Evolutionary conservation across 1,140 invertebrate genomes (phyloP).

Genomic region (Palaemon carinicauda): DNA sequence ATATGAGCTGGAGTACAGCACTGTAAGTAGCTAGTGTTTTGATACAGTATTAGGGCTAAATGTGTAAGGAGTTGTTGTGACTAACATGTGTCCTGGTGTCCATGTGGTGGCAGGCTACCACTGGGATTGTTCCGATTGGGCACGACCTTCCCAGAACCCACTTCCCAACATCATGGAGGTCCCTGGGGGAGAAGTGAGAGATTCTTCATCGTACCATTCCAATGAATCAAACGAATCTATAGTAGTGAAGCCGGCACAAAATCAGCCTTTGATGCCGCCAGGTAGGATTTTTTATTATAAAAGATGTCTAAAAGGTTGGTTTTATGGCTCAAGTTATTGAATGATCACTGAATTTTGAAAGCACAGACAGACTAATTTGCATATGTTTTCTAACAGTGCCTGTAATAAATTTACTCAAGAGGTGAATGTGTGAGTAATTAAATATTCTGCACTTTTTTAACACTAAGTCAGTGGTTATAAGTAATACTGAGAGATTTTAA

Average conservation of each 20-base stretch:
- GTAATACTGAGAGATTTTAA: too few species aligned
- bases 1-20: too few species aligned
- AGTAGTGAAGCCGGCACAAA: conserved; percentile 66
- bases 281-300: conserved; percentile 64
- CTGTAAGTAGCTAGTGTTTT: too few species aligned
- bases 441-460: too few species aligned
- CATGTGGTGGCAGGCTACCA: conserved; percentile 76
- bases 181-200: conserved; percentile 87
- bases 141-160: conserved; percentile 80
- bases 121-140: conserved; percentile 97
- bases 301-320: background rate
- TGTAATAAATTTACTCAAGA: too few species aligned
- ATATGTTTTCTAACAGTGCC: background rate
- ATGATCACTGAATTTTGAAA: too few species aligned
- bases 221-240: conserved; percentile 85
- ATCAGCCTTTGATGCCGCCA: conserved; percentile 64
- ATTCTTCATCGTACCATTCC: conserved; percentile 88
- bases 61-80: background rate
- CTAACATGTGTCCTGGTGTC: conserved; percentile 20
- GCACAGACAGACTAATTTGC: background rate
- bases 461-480: too few species aligned
- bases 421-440: too few species aligned
- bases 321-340: too few species aligned
- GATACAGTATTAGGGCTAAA: too few species aligned
- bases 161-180: conserved; percentile 92